Conservation (phyloP, 2,888 invertebrate genomes). For the Shargacucullia verbasci region DNA sequence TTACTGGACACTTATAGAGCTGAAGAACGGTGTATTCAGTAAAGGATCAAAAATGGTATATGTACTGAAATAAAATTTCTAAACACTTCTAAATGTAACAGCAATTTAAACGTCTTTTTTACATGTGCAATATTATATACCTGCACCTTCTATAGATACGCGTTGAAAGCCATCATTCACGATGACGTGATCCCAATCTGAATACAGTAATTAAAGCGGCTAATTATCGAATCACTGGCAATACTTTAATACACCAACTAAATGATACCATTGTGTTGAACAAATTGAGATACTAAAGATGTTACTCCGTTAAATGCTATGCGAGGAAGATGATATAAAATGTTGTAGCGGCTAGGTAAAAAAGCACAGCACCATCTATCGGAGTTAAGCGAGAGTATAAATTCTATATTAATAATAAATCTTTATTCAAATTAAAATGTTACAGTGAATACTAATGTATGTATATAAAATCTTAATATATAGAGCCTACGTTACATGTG, state of each 20-base stretch:
- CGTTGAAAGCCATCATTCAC: constrained; percentile 51
- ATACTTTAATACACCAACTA: constrained; percentile 40
- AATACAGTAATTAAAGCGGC: constrained; percentile 61
- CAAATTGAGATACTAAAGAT: constrained; percentile 40
- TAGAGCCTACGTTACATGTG: too few relatives aligned
- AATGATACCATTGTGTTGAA: constrained; percentile 48
- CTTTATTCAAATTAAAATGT: too few relatives aligned
- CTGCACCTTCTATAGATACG: constrained; percentile 8
- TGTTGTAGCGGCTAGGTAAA: too few relatives aligned
- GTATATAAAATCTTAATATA: too few relatives aligned
- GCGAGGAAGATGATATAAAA: constrained; percentile 10
- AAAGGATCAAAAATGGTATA: too few relatives aligned
- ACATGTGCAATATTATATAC: constrained; percentile 24
- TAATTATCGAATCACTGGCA: constrained; percentile 67
- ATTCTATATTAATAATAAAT: too few relatives aligned
- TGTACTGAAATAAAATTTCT: too few relatives aligned
- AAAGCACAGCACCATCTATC: too few relatives aligned
- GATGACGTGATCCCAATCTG: constrained; percentile 39
- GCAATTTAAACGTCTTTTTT: constrained; percentile 14
- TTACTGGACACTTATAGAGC: too few relatives aligned
- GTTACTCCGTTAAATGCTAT: constrained; percentile 13
- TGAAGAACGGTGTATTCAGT: too few relatives aligned
- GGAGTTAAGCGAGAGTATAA: too few relatives aligned
- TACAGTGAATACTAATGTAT: too few relatives aligned
- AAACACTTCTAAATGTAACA: not conserved